These are phyloP conservation scores for Spilogale gracilis DNA, from an alignment of 2,113 vertebrate species.

Conservation along the genomic window DNA sequence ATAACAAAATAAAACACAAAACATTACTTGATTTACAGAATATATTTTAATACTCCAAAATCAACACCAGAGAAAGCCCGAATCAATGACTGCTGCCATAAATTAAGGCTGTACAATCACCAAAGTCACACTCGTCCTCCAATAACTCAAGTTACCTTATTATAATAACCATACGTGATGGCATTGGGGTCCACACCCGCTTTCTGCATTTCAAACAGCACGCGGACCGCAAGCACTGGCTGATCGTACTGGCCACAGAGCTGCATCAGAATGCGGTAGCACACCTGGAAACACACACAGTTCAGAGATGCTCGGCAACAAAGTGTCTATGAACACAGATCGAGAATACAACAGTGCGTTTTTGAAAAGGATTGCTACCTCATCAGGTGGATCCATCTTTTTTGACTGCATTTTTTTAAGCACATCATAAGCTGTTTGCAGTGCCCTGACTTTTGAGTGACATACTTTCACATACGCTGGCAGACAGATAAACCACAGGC, in stretches of 20 bases:
- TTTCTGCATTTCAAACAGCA: conserved; percentile 99
- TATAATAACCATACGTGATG: conserved; percentile 99
- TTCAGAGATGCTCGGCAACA: background rate
- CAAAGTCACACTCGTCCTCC: background rate
- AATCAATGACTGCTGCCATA: background rate
- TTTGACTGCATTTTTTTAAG: conserved; percentile 97
- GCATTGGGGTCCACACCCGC: conserved; percentile 98
- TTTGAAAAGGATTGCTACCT: conserved; percentile 87
- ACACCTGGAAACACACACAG: conserved; percentile 90
- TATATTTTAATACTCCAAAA: conserved; percentile 58
- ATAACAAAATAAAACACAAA: conserved; percentile 33
- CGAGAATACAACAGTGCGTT: background rate
- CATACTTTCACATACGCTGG: conserved; percentile 95
- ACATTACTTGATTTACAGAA: conserved; percentile 14
- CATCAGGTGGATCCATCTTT: conserved; percentile 97
- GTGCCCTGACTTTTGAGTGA: conserved; percentile 97
- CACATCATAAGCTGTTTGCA: conserved; percentile 96
- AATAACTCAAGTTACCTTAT: conserved; percentile 90
- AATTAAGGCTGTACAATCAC: background rate
- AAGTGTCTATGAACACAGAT: background rate
- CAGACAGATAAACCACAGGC: conserved; percentile 99
- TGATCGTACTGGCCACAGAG: conserved; percentile 98
- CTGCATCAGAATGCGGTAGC: conserved; percentile 98
- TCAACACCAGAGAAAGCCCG: background rate
- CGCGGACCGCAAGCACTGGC: conserved; percentile 96